These are phyloP conservation scores for Caenorhabditis wallacei DNA, from an alignment of 2,888 invertebrate species.

Conservation along the genomic window DNA sequence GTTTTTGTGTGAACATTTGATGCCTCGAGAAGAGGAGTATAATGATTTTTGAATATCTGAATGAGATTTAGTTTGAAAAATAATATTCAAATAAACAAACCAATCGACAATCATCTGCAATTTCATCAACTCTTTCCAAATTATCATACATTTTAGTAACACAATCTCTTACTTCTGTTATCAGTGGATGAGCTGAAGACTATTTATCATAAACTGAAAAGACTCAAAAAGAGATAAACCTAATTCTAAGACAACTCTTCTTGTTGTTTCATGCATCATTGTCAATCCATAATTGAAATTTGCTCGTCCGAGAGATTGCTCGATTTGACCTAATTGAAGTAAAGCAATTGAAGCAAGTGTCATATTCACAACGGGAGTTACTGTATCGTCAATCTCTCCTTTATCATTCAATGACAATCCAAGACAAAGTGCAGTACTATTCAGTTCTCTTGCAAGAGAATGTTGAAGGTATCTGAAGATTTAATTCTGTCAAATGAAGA, in stretches of 20 bases:
- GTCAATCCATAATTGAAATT: conserved; percentile 66
- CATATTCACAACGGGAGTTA: conserved; percentile 46
- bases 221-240: conserved; percentile 25
- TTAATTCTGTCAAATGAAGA: not conserved
- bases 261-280: conserved; percentile 64
- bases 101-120: conserved; percentile 62
- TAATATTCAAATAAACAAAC: conserved; percentile 26
- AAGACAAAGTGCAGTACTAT: conserved; percentile 64
- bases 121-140: conserved; percentile 56
- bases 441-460: conserved; percentile 66
- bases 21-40: conserved; percentile 69
- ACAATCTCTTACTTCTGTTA: conserved; percentile 60
- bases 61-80: not conserved
- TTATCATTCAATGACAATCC: conserved; percentile 61
- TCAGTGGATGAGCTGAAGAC: conserved; percentile 57
- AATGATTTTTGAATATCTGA: conserved; percentile 71
- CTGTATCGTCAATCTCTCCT: conserved; percentile 57
- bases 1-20: conserved; percentile 60
- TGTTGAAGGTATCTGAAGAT: conserved; percentile 65
- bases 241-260: conserved; percentile 53
- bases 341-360: conserved; percentile 60
- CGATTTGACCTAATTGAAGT: conserved; percentile 63
- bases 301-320: conserved; percentile 46
- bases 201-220: not conserved
- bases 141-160: conserved; percentile 69